Evolutionary conservation across 2,113 vertebrate genomes (phyloP).

Genomic region (Malurus cyaneus): DNA sequence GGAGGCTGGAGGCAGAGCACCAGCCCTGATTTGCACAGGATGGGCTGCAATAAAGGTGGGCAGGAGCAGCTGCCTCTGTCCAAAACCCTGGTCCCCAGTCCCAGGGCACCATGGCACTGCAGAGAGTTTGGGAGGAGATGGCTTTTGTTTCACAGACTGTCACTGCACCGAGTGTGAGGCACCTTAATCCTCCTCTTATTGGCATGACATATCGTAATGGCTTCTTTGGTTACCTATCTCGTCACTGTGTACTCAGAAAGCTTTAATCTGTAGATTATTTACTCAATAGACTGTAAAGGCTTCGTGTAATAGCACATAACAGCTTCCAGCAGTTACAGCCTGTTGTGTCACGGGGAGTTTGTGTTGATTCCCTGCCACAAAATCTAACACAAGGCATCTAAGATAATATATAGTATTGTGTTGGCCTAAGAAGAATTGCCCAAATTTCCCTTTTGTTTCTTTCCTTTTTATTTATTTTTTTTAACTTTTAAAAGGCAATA

Average conservation of each 20-base stretch:
- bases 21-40: not conserved
- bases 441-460: not conserved
- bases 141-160: not conserved
- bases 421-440: not conserved
- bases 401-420: not conserved
- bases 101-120: not conserved
- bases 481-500: not conserved
- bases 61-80: not conserved
- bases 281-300: constrained; percentile 46
- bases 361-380: not conserved
- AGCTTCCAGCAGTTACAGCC: not conserved
- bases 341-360: not conserved
- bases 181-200: constrained; percentile 45
- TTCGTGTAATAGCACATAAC: not conserved
- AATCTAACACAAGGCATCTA: not conserved
- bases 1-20: not conserved
- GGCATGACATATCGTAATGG: constrained; percentile 13
- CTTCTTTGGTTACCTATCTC: constrained; percentile 48
- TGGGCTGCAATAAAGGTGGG: not conserved
- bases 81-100: not conserved
- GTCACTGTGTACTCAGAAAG: constrained; percentile 38
- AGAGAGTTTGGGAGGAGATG: not conserved
- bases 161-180: not conserved
- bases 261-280: constrained; percentile 65
- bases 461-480: not conserved